A percentile compares a stretch with the other conserved stretches of the same genome.
phyloP scores from a whole-genome alignment of 2,888 invertebrate genomes.

The Thysanoteuthis rhombus region DNA sequence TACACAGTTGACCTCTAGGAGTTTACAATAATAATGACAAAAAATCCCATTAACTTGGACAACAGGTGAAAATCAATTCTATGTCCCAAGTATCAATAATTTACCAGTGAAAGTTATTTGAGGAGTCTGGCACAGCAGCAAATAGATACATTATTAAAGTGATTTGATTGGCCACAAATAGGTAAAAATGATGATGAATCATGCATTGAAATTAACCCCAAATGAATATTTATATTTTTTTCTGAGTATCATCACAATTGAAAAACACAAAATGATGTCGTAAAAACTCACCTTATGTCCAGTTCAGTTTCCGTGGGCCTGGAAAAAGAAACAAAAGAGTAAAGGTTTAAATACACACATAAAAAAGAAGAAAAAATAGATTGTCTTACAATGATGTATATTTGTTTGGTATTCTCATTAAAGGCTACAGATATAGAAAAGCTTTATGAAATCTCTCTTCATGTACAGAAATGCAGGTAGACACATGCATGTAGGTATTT shows the following conservation, averaged over 20 bases:
- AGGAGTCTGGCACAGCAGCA: background rate
- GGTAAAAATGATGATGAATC: constrained; percentile 12
- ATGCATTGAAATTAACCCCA: background rate
- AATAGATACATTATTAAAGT: background rate
- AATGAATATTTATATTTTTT: background rate
- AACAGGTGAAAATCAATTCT: constrained; percentile 12
- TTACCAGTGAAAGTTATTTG: background rate
- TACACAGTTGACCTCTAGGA: background rate
- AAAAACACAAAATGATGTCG: background rate
- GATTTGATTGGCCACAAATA: background rate
- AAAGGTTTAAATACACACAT: background rate
- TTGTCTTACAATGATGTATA: background rate
- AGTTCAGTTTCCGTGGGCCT: background rate
- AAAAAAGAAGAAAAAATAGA: background rate
- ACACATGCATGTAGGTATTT: background rate
- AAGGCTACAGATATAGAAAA: background rate
- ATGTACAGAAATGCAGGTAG: background rate
- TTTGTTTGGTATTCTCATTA: background rate
- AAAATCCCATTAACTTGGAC: background rate
- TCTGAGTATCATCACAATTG: background rate
- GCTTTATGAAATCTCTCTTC: background rate
- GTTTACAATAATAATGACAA: background rate
- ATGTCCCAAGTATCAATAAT: background rate
- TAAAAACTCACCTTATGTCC: background rate
- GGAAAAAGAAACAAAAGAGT: background rate